phyloP scores from a whole-genome alignment of 2,113 vertebrate genomes.

The Arenaria interpres region DNA sequence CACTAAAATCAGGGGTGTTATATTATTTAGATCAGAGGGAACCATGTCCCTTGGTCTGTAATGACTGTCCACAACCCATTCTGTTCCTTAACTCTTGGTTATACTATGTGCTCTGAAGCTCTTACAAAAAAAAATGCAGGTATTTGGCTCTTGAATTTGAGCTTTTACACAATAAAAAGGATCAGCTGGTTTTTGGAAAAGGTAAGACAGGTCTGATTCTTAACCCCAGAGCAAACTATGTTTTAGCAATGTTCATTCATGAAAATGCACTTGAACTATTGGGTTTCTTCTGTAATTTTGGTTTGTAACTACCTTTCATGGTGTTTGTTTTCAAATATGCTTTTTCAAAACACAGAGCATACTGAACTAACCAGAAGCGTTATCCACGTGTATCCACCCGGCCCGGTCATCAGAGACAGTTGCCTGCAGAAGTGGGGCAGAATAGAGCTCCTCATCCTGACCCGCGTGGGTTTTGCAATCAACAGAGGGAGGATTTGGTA shows the following conservation, averaged over 20 bases:
- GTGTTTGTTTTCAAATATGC: neutral
- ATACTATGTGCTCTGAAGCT: neutral
- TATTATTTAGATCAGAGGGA: neutral
- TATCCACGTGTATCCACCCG: fast-evolving
- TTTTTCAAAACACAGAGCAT: neutral
- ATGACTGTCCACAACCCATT: neutral
- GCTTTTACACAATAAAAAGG: neutral
- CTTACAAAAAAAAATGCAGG: neutral
- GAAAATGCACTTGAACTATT: neutral
- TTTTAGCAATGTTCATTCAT: neutral
- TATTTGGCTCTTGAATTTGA: neutral
- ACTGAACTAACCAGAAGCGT: neutral
- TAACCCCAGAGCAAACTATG: neutral
- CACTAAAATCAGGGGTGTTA: neutral
- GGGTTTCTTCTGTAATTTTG: neutral
- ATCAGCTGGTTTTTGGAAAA: neutral
- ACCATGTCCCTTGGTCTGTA: neutral
- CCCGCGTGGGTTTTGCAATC: neutral
- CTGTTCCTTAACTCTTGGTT: neutral
- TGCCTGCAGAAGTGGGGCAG: neutral
- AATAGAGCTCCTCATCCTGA: neutral
- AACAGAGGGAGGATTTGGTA: neutral
- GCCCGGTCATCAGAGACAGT: neutral
- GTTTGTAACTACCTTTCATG: neutral
- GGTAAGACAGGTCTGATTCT: neutral